Percentiles rank a stretch among this genome's conserved stretches.
Evolutionary conservation across 2,113 vertebrate species (phyloP).

Genomic region (Anoura caudifer): DNA sequence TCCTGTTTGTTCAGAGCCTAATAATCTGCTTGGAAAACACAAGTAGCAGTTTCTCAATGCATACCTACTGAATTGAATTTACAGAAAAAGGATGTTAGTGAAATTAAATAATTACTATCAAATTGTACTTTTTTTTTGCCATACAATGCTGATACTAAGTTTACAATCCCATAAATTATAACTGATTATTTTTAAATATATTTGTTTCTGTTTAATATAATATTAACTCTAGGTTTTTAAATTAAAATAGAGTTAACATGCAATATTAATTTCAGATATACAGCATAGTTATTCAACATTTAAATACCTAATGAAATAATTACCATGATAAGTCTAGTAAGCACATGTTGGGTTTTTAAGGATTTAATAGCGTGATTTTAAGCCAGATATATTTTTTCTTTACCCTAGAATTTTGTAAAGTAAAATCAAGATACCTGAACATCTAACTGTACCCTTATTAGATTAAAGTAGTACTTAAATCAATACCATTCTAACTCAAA

Average conservation of each 20-base stretch:
- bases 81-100: neutral
- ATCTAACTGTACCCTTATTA: neutral
- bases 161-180: neutral
- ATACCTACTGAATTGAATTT: neutral
- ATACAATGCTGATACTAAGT: neutral
- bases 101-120: neutral
- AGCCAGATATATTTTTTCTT: neutral
- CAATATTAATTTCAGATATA: neutral
- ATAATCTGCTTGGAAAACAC: neutral
- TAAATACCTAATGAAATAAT: neutral
- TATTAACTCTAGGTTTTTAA: neutral
- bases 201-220: neutral
- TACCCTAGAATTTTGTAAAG: neutral
- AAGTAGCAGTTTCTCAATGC: neutral
- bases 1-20: neutral
- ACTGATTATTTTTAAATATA: neutral
- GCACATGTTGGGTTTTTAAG: neutral
- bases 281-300: neutral
- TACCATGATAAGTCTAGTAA: neutral
- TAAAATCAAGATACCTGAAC: neutral
- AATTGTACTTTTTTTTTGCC: neutral
- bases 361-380: neutral
- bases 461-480: slow-evolving; percentile 30
- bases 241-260: neutral
- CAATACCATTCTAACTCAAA: slow-evolving; percentile 24